Evolutionary conservation across 2,888 invertebrate species (phyloP), one percentile per base, ranked within the genome.

Genomic region (Habrosyne pyritoides): DNA sequence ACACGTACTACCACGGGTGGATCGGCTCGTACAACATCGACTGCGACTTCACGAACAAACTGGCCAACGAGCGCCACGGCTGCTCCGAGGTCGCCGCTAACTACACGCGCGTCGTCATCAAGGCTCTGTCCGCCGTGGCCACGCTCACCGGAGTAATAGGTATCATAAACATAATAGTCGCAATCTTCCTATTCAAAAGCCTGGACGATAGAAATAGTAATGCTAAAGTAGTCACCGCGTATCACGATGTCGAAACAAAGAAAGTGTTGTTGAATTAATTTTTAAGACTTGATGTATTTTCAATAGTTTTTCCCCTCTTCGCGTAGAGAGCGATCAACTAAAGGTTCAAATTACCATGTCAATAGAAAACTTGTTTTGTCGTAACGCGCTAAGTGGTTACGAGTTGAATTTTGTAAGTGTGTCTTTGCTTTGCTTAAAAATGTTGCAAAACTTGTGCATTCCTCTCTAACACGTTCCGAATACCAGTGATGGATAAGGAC

Each of bases 41-140:
- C 54, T 91, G 91, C 42, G 86, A 87, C 54, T 85, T 89, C 21
- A 83, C 90, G 0, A 89, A 91, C 64, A 89, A 90, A 61, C 60
- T 87, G 21, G 89, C 91, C 5, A 92, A 92, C 60, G 90, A 91
- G 49, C 76, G 91, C 48, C 82, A 89, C 63, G 91, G 91, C 0
- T 92, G 91, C 50, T 77, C 86, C 0, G 79, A 84, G 2, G 90
- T 92, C 0, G 88, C 87, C 0, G 67, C 80, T 0, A 85, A 87
- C 53, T 90, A 91, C 66, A 77, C 87, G 0, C 79, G 86, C 50
- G 81, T 91, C 4, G 73, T 78, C 0, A 85, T 86, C 65, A 84
- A 81, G 59, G 79, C 84, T 0, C 63, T 92, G 6, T 79, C 89
- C 0, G 88, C 73, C 0, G 75, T 73, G 0, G 71, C 86, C 0